Evolutionary conservation across 2,113 vertebrate species (phyloP), one percentile per base, ranked within the genome.

Genomic region (Colaptes auratus): DNA sequence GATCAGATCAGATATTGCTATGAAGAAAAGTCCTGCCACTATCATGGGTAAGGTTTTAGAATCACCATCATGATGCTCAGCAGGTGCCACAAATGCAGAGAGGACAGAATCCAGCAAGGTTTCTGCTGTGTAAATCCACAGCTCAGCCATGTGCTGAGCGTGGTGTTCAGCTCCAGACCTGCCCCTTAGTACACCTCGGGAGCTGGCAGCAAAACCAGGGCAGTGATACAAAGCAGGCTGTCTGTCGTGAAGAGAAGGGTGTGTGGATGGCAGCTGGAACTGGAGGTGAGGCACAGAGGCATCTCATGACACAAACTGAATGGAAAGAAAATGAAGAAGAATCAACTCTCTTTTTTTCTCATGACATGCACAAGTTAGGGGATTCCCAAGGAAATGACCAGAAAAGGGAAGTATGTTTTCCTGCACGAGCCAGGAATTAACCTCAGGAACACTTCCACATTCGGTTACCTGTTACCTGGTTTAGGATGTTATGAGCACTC

Each of bases 341-440:
- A 76, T 78, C 27, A 65, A 53, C 61, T 66, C 15, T 31, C 19
- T 77, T 50, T 10, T 56, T 56, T 44, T 65, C 31, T 73, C 18
- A 8, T 69, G 73, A 82, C 8, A n/a, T 35, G 6, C 83, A 91
- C n/a, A 90, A 85, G 56, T 35, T 18, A 61, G 75, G 55, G 66
- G 31, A 82, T 91, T 91, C 28, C 33, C 66, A 75, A 31, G 42
- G 15, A 82, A 91, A 91, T 19, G 27, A 23, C 25, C 63, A 90
- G 59, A 91, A 86, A 80, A 95, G 31, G 70, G 75, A 92, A 95
- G 75, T 13, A 61, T 31, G 24, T 33, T 91, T 73, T 79, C 52
- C 82, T 53, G n/a, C 64, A 60, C 36, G 75, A 78, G 56, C 19
- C 61, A 89, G 71, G 35, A 6, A 52, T 23, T 50, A 23, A 50